Conservation (phyloP, 2,797 vertebrate genomes). For the Urosaurus nigricauda region DNA sequence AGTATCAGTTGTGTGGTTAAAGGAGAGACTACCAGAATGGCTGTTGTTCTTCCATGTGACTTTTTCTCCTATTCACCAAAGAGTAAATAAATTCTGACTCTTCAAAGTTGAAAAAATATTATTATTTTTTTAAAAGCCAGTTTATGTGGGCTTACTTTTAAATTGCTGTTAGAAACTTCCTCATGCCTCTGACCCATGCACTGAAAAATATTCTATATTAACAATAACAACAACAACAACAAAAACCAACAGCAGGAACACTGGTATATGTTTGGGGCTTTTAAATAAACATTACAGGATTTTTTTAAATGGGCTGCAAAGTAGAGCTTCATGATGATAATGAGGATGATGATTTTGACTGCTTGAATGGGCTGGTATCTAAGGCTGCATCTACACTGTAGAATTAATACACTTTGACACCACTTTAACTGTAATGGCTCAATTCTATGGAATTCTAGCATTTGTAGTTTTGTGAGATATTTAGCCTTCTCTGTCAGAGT, state of each 20-base stretch:
- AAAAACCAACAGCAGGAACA: too few relatives aligned
- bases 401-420: too few relatives aligned
- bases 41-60: background rate
- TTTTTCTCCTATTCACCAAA: background rate
- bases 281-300: background rate
- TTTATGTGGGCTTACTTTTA: background rate
- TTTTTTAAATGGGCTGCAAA: background rate
- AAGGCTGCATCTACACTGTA: background rate
- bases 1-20: constrained; percentile 17
- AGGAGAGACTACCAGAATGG: background rate
- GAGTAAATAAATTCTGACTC: background rate
- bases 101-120: background rate
- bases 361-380: background rate
- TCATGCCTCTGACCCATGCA: background rate
- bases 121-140: background rate
- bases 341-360: background rate
- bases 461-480: too few relatives aligned
- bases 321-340: background rate
- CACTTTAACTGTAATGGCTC: too few relatives aligned
- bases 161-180: background rate
- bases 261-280: background rate
- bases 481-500: too few relatives aligned
- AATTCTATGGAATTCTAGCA: too few relatives aligned
- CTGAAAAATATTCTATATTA: background rate
- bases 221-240: background rate